Conservation (phyloP, 2,113 vertebrate species). For the Amphilophus citrinellus region DNA sequence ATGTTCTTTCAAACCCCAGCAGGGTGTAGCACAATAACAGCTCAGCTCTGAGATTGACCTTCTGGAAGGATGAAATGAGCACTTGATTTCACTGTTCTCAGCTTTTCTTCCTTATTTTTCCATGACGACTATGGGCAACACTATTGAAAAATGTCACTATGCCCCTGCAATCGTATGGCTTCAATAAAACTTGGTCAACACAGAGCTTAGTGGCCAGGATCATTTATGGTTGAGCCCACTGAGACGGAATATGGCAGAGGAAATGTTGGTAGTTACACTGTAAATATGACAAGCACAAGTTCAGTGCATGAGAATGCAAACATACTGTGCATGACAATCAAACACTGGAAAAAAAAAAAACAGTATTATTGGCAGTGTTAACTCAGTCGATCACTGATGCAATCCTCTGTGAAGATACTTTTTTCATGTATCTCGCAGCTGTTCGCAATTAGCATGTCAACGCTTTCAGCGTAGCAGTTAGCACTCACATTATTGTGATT, state of each 20-base stretch:
- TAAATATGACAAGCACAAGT: background rate
- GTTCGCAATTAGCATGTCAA: slow-evolving; percentile 59
- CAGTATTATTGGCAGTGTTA: background rate
- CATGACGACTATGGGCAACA: background rate
- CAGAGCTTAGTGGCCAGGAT: slow-evolving; percentile 23
- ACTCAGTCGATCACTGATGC: slow-evolving; percentile 5
- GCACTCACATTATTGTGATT: slow-evolving; percentile 55
- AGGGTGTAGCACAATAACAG: slow-evolving; percentile 52
- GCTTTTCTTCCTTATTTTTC: slow-evolving; percentile 40
- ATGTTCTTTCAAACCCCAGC: slow-evolving; percentile 46
- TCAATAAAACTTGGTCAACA: slow-evolving; percentile 50
- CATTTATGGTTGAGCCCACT: slow-evolving; percentile 41
- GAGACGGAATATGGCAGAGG: background rate
- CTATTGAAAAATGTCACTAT: slow-evolving; percentile 50
- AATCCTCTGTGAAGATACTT: background rate
- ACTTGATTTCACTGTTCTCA: slow-evolving; percentile 35
- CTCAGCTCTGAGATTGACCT: slow-evolving; percentile 37
- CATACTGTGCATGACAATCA: background rate
- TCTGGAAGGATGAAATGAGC: slow-evolving; percentile 34
- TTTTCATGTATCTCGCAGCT: slow-evolving; percentile 19
- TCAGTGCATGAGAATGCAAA: background rate
- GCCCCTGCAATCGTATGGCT: slow-evolving; percentile 36
- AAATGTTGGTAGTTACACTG: slow-evolving; percentile 25
- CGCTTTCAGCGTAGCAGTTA: slow-evolving; percentile 43
- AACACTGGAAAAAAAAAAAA: background rate